Percentiles rank a stretch among this genome's conserved stretches.
Evolutionary conservation across 1,140 invertebrate genomes (phyloP).

Genomic region (Zaprionus lachaisei): DNA sequence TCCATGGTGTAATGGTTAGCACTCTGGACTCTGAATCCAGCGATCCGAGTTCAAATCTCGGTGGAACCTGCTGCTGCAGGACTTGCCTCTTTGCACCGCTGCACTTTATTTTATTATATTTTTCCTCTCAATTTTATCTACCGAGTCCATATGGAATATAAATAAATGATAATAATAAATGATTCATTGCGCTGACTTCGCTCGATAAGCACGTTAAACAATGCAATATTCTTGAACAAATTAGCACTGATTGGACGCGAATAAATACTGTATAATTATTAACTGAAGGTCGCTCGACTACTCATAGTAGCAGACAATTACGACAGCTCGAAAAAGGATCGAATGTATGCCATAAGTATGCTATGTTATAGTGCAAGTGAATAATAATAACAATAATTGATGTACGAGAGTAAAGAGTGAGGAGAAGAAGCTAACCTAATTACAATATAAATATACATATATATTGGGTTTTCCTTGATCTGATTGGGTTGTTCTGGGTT

Average conservation of each 20-base stretch:
- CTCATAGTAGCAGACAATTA: constrained; percentile 3
- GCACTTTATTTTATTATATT: background rate
- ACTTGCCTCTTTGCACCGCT: background rate
- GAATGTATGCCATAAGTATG: constrained; percentile 12
- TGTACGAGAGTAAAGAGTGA: too few species aligned
- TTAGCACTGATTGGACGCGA: background rate
- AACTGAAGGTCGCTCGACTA: background rate
- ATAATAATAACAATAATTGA: background rate
- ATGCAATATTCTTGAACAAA: background rate
- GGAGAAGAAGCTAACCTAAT: background rate
- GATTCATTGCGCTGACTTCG: constrained; percentile 16
- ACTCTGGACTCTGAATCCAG: constrained; percentile 96
- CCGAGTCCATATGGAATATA: background rate
- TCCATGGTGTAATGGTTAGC: constrained; percentile 96
- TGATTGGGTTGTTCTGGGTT: too few species aligned
- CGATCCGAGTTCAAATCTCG: constrained; percentile 94
- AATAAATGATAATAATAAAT: background rate
- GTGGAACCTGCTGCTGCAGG: constrained; percentile 87
- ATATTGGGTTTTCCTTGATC: too few species aligned
- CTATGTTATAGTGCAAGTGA: constrained; percentile 1
- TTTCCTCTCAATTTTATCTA: background rate
- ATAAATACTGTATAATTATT: constrained; percentile 7
- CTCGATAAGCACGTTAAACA: constrained; percentile 18
- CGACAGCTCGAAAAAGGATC: background rate
- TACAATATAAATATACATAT: background rate